Evolutionary conservation across 2,888 invertebrate genomes (phyloP).

Genomic region (Anaspis maculata): DNA sequence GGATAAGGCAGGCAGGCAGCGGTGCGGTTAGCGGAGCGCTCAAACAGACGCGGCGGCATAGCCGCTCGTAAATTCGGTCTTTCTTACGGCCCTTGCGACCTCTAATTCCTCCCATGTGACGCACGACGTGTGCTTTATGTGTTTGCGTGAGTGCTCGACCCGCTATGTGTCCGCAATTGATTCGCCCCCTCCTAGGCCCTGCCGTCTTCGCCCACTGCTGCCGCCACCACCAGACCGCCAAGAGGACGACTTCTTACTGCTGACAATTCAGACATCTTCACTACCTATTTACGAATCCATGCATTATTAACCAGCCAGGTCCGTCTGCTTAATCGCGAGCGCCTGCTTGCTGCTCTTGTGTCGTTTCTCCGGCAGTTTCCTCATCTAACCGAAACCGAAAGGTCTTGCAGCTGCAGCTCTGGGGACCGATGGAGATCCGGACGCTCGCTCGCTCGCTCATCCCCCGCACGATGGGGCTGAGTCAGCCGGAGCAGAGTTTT

Average conservation of each 20-base stretch:
- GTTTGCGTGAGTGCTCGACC: slow-evolving; percentile 40
- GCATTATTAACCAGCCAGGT: slow-evolving; percentile 11
- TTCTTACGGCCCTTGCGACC: slow-evolving; percentile 39
- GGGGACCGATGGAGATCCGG: too few relatives aligned
- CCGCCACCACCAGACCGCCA: slow-evolving; percentile 3
- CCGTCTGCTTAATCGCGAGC: too few relatives aligned
- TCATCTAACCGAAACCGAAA: too few relatives aligned
- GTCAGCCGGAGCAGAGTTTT: too few relatives aligned
- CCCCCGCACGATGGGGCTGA: too few relatives aligned
- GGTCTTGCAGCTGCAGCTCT: too few relatives aligned
- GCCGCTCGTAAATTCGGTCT: slow-evolving; percentile 40
- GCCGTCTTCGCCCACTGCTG: slow-evolving; percentile 19
- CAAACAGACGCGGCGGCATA: slow-evolving; percentile 33
- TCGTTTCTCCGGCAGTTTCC: too few relatives aligned
- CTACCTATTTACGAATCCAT: slow-evolving; percentile 4
- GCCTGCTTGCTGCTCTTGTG: too few relatives aligned
- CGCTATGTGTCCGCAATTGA: slow-evolving; percentile 37
- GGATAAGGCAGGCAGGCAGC: slow-evolving; percentile 19
- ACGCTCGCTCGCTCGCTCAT: too few relatives aligned
- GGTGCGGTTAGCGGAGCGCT: slow-evolving; percentile 32
- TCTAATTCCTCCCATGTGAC: slow-evolving; percentile 42
- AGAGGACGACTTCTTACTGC: slow-evolving; percentile 2
- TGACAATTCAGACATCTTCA: slow-evolving; percentile 7
- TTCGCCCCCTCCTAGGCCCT: too few relatives aligned
- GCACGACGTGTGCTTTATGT: slow-evolving; percentile 42